Percentiles rank a stretch among this genome's conserved stretches.
These are phyloP conservation scores for Musca domestica DNA, from an alignment of 1,140 invertebrate genomes.

Conservation along the genomic window DNA sequence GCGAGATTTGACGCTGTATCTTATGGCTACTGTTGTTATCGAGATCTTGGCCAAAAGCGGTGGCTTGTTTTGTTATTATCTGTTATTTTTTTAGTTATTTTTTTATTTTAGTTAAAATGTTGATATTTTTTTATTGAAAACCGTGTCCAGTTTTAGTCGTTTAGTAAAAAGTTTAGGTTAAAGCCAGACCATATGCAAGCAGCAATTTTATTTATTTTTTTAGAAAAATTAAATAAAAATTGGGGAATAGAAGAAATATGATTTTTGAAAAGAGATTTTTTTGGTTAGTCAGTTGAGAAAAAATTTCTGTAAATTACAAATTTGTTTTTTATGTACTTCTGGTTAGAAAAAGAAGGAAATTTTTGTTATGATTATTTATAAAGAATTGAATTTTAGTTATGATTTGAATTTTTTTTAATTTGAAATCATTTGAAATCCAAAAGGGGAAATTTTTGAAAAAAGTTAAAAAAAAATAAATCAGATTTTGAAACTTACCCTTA, in stretches of 20 bases:
- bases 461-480: background rate
- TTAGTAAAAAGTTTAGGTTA: background rate
- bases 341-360: no score
- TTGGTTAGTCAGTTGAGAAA: background rate
- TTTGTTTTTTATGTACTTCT: no score
- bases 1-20: slow-evolving; percentile 46
- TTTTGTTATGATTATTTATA: no score
- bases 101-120: background rate
- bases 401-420: slow-evolving; percentile 8
- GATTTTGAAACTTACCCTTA: slow-evolving; percentile 59
- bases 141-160: background rate
- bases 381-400: background rate
- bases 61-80: slow-evolving; percentile 18
- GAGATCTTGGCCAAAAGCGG: slow-evolving; percentile 37
- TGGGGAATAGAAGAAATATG: no score
- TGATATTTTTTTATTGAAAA: background rate
- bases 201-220: background rate
- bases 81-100: background rate
- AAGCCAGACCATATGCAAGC: no score
- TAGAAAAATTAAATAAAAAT: background rate
- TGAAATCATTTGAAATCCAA: background rate
- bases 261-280: background rate
- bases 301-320: background rate
- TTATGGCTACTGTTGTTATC: slow-evolving; percentile 48
- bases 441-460: background rate